Conservation (phyloP, 2,888 invertebrate species). For the Xylota segnis region DNA sequence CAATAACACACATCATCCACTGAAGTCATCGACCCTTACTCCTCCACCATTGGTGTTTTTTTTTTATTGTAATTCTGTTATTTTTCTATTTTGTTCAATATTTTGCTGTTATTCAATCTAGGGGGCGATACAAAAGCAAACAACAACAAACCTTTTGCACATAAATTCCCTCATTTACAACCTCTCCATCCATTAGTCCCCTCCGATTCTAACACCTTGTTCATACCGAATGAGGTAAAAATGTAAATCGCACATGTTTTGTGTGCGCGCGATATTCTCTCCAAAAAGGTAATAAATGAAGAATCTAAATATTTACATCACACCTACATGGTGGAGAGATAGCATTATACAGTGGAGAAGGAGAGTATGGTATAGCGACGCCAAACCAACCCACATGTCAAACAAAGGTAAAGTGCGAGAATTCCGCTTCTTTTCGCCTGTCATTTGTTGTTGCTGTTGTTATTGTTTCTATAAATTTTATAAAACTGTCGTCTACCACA, state of each 20-base stretch:
- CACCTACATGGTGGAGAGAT: conserved; percentile 59
- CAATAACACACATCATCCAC: conserved; percentile 30
- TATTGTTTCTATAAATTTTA: conserved; percentile 57
- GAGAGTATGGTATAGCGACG: background rate
- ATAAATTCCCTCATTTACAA: conserved; percentile 48
- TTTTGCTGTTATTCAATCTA: conserved; percentile 43
- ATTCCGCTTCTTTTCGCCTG: conserved; percentile 53
- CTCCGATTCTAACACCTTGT: background rate
- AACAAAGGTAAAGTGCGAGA: conserved; percentile 73
- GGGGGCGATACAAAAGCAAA: background rate
- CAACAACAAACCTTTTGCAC: conserved; percentile 38
- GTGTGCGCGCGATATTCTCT: conserved; percentile 45
- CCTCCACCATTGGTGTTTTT: conserved; percentile 13
- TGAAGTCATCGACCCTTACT: conserved; percentile 59
- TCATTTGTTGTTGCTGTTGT: conserved; percentile 43
- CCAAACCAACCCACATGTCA: conserved; percentile 70
- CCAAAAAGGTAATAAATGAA: conserved; percentile 34
- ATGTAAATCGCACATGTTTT: conserved; percentile 66
- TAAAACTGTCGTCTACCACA: conserved; percentile 43
- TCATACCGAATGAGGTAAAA: conserved; percentile 43
- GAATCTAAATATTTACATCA: conserved; percentile 74
- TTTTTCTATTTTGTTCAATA: conserved; percentile 47
- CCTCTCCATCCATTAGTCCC: conserved; percentile 5
- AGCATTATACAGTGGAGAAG: conserved; percentile 14
- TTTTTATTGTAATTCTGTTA: conserved; percentile 12